phyloP scores from a whole-genome alignment of 37 sponge, comb jelly and placozoan genomes.

The Haliclona indistincta region DNA sequence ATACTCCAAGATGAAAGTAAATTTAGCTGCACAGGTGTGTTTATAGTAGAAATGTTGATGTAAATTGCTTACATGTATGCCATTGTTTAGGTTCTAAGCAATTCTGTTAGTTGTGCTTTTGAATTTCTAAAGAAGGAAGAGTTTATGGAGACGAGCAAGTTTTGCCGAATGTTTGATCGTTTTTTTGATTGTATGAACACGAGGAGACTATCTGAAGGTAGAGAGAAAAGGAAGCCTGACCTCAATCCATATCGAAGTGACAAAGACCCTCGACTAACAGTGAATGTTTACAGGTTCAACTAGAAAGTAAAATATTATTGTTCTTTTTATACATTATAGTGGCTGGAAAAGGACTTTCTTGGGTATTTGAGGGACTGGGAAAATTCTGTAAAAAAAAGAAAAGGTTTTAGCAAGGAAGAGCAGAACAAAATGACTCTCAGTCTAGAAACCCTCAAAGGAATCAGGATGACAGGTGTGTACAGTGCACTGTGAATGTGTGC shows the following conservation, averaged over 20 bases:
- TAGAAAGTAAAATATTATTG: not conserved
- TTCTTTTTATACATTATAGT: not conserved
- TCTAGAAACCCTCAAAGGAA: conserved; percentile 37
- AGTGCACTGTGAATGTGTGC: too few relatives aligned
- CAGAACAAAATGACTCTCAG: conserved; percentile 18
- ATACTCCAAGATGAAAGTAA: conserved; percentile 28
- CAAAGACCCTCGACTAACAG: conserved; percentile 23
- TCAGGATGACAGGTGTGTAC: conserved; percentile 33
- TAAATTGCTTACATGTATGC: not conserved
- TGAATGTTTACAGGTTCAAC: not conserved
- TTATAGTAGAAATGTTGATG: not conserved
- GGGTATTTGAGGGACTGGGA: conserved; percentile 1
- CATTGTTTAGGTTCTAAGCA: conserved; percentile 32
- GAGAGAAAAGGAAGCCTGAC: conserved; percentile 14
- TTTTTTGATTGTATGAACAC: conserved; percentile 50
- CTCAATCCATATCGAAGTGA: conserved; percentile 10
- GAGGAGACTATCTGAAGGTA: conserved; percentile 5
- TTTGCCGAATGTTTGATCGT: conserved; percentile 29
- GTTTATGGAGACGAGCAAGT: conserved; percentile 19
- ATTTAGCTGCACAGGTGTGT: conserved; percentile 47
- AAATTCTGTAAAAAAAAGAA: not conserved
- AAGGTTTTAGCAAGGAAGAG: conserved; percentile 2
- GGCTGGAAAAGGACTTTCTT: not conserved
- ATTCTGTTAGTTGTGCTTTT: conserved; percentile 31
- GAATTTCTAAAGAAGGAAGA: not conserved